Conservation (phyloP, 2,888 invertebrate genomes). For the Rotaria macrura region DNA sequence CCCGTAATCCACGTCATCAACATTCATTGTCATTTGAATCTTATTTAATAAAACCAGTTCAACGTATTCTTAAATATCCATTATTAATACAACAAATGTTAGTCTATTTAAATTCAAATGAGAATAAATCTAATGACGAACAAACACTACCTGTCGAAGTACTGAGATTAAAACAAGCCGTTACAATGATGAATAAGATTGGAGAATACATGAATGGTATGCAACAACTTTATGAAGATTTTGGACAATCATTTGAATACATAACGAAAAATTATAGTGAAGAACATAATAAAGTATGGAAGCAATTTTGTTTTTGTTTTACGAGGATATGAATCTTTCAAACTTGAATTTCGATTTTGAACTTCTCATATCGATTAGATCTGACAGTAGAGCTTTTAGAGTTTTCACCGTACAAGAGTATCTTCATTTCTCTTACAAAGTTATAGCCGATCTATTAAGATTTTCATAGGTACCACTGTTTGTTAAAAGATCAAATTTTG, state of each 20-base stretch:
- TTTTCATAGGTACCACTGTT: no score
- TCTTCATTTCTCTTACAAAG: no score
- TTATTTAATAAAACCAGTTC: slow-evolving; percentile 95
- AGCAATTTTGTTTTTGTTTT: neutral
- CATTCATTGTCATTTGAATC: slow-evolving; percentile 85
- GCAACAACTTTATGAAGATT: slow-evolving; percentile 16
- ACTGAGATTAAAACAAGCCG: neutral
- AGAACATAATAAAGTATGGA: slow-evolving; percentile 8
- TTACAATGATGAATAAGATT: neutral
- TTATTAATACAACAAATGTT: slow-evolving; percentile 84
- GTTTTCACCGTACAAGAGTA: no score
- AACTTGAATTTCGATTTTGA: neutral
- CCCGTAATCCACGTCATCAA: slow-evolving; percentile 87
- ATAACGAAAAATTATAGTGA: neutral
- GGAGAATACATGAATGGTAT: slow-evolving; percentile 14
- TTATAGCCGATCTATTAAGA: no score
- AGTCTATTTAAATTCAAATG: slow-evolving; percentile 61
- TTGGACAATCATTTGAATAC: slow-evolving; percentile 12
- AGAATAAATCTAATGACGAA: neutral
- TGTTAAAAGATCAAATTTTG: no score
- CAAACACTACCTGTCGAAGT: neutral
- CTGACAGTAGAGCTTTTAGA: no score
- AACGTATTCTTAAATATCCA: slow-evolving; percentile 95
- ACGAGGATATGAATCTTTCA: neutral
- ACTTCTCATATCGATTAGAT: no score